A percentile compares a stretch with the other conserved stretches of the same genome.
These are phyloP conservation scores for Mactra quadrangularis DNA, from an alignment of 1,140 invertebrate genomes.

Conservation along the genomic window DNA sequence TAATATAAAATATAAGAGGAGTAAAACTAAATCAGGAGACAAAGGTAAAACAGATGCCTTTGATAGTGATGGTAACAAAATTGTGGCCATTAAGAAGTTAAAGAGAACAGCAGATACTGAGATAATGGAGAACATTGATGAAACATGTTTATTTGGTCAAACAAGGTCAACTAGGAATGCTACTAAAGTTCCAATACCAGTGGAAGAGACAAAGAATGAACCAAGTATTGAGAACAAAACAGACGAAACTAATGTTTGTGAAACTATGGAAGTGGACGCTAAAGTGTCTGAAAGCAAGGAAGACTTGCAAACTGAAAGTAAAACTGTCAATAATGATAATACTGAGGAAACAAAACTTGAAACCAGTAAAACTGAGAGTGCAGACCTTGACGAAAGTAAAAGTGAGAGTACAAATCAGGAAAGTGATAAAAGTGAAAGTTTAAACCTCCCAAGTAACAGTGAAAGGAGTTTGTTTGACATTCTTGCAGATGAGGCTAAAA, in stretches of 20 bases:
- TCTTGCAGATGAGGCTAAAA: background rate
- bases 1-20: constrained; percentile 2
- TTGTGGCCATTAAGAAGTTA: constrained; percentile 3
- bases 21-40: background rate
- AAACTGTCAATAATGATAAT: background rate
- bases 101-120: constrained; percentile 45
- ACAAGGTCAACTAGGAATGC: constrained; percentile 27
- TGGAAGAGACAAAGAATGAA: background rate
- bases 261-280: background rate
- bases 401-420: background rate
- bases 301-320: background rate
- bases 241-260: no score
- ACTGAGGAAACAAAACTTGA: background rate
- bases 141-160: constrained; percentile 36
- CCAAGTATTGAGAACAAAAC: background rate
- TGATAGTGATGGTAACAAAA: background rate
- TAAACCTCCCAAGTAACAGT: background rate
- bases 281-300: background rate
- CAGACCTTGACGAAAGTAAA: background rate
- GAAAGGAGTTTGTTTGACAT: constrained; percentile 46
- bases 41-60: background rate
- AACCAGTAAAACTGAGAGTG: background rate
- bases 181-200: background rate
- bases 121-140: constrained; percentile 56
- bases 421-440: background rate